Evolutionary conservation across 1,140 invertebrate species (phyloP).

Genomic region (Philotrypesis tridentata): DNA sequence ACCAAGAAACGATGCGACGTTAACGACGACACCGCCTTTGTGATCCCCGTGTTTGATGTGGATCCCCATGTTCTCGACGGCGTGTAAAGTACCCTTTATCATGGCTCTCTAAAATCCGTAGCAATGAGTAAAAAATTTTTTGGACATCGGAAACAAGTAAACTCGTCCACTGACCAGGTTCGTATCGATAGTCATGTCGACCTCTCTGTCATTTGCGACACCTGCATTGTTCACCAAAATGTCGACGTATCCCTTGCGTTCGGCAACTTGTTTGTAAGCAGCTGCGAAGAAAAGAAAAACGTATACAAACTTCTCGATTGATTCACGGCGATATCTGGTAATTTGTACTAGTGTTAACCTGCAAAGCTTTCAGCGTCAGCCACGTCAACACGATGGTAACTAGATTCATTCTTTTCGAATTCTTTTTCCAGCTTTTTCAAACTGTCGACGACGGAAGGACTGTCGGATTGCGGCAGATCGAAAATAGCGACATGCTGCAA

Average conservation of each 20-base stretch:
- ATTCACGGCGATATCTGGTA: too few species aligned
- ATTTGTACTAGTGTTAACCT: too few species aligned
- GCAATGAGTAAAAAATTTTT: too few species aligned
- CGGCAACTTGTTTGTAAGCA: not conserved
- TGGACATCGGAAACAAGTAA: too few species aligned
- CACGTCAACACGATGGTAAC: slow-evolving; percentile 24
- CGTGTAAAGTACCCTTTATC: slow-evolving; percentile 60
- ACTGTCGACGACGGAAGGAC: not conserved
- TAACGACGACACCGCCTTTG: slow-evolving; percentile 70
- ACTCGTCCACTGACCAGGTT: slow-evolving; percentile 17
- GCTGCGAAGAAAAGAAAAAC: not conserved
- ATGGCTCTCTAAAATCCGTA: not conserved
- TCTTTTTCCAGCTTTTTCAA: slow-evolving; percentile 8
- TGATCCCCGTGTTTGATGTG: slow-evolving; percentile 69
- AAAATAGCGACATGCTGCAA: slow-evolving; percentile 18
- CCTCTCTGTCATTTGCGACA: not conserved
- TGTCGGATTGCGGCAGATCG: not conserved
- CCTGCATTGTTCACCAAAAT: slow-evolving; percentile 43
- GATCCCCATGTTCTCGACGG: slow-evolving; percentile 69
- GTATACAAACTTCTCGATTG: too few species aligned
- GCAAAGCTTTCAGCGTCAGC: too few species aligned
- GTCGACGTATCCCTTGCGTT: slow-evolving; percentile 19
- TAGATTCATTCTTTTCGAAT: slow-evolving; percentile 16
- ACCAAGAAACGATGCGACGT: slow-evolving; percentile 70
- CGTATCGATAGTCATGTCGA: not conserved